These are phyloP conservation scores for Amorpha juglandis DNA, from an alignment of 2,888 invertebrate genomes.

Conservation along the genomic window DNA sequence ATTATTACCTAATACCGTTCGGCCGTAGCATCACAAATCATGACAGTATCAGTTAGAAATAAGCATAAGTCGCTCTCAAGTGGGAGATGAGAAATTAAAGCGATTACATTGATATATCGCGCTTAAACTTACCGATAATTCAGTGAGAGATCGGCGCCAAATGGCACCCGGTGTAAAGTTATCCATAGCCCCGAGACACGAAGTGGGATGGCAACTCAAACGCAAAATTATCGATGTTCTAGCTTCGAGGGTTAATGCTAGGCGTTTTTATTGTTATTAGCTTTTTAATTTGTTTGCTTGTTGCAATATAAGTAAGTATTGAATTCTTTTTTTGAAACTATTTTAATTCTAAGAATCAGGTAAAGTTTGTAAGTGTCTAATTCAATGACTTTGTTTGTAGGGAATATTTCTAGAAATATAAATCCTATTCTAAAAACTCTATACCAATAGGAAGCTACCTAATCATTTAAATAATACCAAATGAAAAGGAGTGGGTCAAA, in stretches of 20 bases:
- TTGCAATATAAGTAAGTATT: not conserved
- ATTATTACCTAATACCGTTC: constrained; percentile 4
- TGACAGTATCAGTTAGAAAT: constrained; percentile 67
- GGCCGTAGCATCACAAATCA: constrained; percentile 49
- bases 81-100: constrained; percentile 83
- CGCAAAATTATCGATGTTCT: constrained; percentile 55
- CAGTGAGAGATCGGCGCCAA: constrained; percentile 78
- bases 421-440: too few relatives aligned
- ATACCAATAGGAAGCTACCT: too few relatives aligned
- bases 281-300: not conserved
- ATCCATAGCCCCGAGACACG: constrained; percentile 69
- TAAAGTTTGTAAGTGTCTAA: too few relatives aligned
- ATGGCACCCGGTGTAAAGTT: constrained; percentile 79
- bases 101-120: constrained; percentile 83
- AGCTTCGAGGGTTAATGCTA: constrained; percentile 32
- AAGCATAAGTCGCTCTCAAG: constrained; percentile 71
- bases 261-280: constrained; percentile 9
- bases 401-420: too few relatives aligned
- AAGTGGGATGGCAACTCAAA: constrained; percentile 45
- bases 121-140: constrained; percentile 82
- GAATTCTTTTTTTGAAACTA: too few relatives aligned
- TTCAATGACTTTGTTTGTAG: too few relatives aligned
- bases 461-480: too few relatives aligned
- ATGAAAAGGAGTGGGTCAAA: too few relatives aligned
- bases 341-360: too few relatives aligned